Percentiles rank a stretch among this genome's conserved stretches.
phyloP scores from a whole-genome alignment of 1,140 invertebrate species.

The Leptoteleia sp. region DNA sequence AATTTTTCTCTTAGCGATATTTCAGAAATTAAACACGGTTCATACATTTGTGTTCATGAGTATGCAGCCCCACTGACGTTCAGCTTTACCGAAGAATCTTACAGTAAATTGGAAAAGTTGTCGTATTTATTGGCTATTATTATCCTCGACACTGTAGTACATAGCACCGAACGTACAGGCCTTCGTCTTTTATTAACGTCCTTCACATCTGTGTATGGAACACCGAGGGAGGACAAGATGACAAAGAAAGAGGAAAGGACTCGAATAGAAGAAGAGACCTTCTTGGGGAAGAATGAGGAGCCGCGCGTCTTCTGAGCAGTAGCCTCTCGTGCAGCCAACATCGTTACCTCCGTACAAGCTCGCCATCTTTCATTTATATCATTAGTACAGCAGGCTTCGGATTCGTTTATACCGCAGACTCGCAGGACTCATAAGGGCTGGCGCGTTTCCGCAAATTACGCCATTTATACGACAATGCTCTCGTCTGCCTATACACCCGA shows the following conservation, averaged over 20 bases:
- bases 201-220: conserved; percentile 42
- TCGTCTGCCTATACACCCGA: conserved; percentile 28
- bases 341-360: conserved; percentile 67
- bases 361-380: conserved; percentile 73
- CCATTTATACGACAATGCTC: conserved; percentile 70
- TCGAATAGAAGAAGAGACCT: conserved; percentile 15
- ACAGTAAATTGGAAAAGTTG: conserved; percentile 57
- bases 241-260: conserved; percentile 31
- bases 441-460: conserved; percentile 66
- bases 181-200: conserved; percentile 58
- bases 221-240: conserved; percentile 27
- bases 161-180: conserved; percentile 21
- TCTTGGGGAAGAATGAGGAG: conserved; percentile 22
- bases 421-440: conserved; percentile 64
- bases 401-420: conserved; percentile 51
- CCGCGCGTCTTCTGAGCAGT: conserved; percentile 3
- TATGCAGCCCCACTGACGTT: conserved; percentile 24
- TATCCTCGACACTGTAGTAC: conserved; percentile 38
- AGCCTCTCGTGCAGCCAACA: conserved; percentile 50
- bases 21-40: neutral
- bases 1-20: too few relatives aligned
- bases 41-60: conserved; percentile 9
- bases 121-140: conserved; percentile 61
- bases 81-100: conserved; percentile 5
- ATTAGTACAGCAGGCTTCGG: conserved; percentile 65